Evolutionary conservation across 2,113 vertebrate genomes (phyloP).

Genomic region (rabbit (Oryctolagus cuniculus)): mOryCun1.1 NC_091434.1:90641001-90641500

Average conservation of each 20-base stretch:
- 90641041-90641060: conserved; percentile 73
- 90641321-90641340: conserved; percentile 47
- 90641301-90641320: conserved; percentile 36
- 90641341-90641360: conserved; percentile 21
- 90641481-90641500: neutral
- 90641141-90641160: neutral
- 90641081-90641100: neutral
- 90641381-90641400: conserved; percentile 6
- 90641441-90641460: conserved; percentile 22
- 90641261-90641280: conserved; percentile 26
- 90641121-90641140: conserved; percentile 31
- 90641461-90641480: neutral
- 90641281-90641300: conserved; percentile 50
- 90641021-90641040: conserved; percentile 76
- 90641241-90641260: neutral
- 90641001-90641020: neutral
- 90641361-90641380: conserved; percentile 56
- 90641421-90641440: neutral
- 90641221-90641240: conserved; percentile 25
- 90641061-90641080: neutral
- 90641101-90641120: neutral
- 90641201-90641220: neutral
- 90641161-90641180: conserved; percentile 53
- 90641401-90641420: conserved; percentile 46
- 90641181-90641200: conserved; percentile 31